These are phyloP conservation scores for Phortica okadai DNA, from an alignment of 2,888 invertebrate genomes.

Conservation along the genomic window DNA sequence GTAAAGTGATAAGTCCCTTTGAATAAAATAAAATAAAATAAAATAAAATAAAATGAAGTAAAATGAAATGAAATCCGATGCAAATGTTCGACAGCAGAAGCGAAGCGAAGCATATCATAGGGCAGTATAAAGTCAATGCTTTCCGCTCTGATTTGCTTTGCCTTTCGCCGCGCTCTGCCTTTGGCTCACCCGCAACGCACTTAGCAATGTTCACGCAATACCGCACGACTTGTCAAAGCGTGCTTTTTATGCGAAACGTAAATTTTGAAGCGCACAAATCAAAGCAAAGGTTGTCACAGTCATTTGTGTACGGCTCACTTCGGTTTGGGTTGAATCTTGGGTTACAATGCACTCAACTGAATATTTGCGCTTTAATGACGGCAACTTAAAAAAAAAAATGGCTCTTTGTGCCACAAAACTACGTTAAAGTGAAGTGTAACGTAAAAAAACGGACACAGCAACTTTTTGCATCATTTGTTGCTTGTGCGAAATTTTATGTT, in stretches of 20 bases:
- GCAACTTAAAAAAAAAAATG: neutral
- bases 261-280: neutral
- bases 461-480: slow-evolving; percentile 8
- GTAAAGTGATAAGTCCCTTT: slow-evolving; percentile 9
- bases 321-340: neutral
- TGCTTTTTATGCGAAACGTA: slow-evolving; percentile 16
- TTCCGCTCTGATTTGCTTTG: neutral
- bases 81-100: neutral
- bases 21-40: neutral
- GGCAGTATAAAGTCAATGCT: neutral
- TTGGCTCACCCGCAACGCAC: neutral
- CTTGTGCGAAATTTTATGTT: neutral
- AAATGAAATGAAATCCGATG: slow-evolving; percentile 12
- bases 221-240: slow-evolving; percentile 52
- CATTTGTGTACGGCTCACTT: neutral
- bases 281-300: slow-evolving; percentile 18
- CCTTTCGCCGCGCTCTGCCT: neutral
- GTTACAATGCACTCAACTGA: neutral
- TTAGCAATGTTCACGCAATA: slow-evolving; percentile 26
- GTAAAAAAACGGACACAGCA: neutral
- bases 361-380: slow-evolving; percentile 2
- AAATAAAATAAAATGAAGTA: neutral
- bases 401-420: neutral
- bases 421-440: neutral
- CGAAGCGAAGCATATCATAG: neutral